These are phyloP conservation scores for Neopipo cinnamomea DNA, from an alignment of 2,113 vertebrate species.

Conservation along the genomic window DNA sequence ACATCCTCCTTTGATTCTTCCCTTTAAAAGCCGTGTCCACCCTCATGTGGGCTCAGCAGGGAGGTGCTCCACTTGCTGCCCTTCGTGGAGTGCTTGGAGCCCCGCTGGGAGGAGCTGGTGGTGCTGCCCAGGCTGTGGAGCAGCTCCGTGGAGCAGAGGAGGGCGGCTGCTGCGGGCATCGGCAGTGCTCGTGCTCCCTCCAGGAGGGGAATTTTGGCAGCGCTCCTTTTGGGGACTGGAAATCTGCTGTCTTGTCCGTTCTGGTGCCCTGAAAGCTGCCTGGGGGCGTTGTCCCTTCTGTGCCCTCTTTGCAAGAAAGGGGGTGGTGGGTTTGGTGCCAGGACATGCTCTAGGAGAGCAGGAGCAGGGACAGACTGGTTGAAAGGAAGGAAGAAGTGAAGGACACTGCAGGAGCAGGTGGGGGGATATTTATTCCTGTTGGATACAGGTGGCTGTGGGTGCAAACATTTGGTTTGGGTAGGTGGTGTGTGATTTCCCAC, in stretches of 20 bases:
- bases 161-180: background rate
- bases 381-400: background rate
- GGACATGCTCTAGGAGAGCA: background rate
- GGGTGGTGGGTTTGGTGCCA: background rate
- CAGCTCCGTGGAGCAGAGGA: background rate
- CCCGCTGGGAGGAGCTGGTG: background rate
- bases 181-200: background rate
- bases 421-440: background rate
- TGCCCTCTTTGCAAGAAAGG: background rate
- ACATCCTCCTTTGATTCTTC: background rate
- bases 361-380: background rate
- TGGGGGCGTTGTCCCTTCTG: background rate
- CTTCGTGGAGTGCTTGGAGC: background rate
- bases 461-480: background rate
- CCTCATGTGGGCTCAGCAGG: background rate
- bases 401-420: fast-evolving
- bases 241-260: background rate
- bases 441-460: background rate
- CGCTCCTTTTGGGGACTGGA: background rate
- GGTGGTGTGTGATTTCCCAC: background rate
- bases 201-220: background rate
- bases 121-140: background rate
- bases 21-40: background rate
- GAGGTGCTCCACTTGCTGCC: background rate
- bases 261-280: background rate